Evolutionary conservation across 2,797 vertebrate species (phyloP).

Genomic region (Halcyon badia): DNA sequence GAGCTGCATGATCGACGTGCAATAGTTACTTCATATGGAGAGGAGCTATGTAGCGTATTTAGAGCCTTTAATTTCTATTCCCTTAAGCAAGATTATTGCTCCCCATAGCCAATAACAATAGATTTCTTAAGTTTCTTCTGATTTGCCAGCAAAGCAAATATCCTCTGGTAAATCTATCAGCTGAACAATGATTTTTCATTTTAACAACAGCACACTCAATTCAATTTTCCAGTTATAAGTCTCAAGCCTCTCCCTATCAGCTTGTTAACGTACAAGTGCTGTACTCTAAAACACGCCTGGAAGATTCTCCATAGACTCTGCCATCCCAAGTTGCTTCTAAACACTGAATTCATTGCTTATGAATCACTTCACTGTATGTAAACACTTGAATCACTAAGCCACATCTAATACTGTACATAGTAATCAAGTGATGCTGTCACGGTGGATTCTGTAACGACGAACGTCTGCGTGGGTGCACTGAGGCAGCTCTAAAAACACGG

Average conservation of each 20-base stretch:
- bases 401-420: neutral
- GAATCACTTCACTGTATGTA: conserved; percentile 49
- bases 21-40: neutral
- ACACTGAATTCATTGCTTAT: neutral
- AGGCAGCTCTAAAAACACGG: neutral
- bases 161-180: conserved; percentile 28
- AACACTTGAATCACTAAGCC: conserved; percentile 44
- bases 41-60: neutral
- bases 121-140: neutral
- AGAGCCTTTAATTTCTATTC: conserved; percentile 24
- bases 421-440: neutral
- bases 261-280: conserved; percentile 2
- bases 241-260: conserved; percentile 48
- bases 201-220: conserved; percentile 47
- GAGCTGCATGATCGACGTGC: neutral
- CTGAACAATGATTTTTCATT: conserved; percentile 48
- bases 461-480: neutral
- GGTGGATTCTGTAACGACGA: neutral
- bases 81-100: conserved; percentile 36
- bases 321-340: conserved; percentile 16
- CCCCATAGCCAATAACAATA: neutral
- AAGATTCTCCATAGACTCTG: neutral
- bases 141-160: conserved; percentile 35
- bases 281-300: neutral
- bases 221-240: conserved; percentile 55